Evolutionary conservation across 2,113 vertebrate genomes (phyloP).

Genomic region (Notarius lentiginosus): DNA sequence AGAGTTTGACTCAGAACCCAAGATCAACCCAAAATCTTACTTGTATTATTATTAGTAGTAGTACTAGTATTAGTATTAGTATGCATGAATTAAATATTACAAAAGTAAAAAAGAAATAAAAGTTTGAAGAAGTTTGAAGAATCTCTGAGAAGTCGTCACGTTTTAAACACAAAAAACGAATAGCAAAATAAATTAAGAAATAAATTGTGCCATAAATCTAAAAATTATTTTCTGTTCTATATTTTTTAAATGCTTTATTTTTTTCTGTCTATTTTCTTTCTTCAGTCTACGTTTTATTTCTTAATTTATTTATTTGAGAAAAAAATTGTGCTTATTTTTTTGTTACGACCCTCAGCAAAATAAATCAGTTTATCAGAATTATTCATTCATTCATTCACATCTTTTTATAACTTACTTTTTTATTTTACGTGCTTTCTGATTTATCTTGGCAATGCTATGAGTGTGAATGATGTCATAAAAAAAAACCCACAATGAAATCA

Average conservation of each 20-base stretch:
- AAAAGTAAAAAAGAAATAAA: neutral
- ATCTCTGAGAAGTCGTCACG: no score
- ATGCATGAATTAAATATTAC: neutral
- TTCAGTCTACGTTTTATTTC: neutral
- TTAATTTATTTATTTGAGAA: neutral
- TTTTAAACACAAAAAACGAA: no score
- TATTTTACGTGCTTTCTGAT: neutral
- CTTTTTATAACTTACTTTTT: neutral
- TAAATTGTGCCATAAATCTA: neutral
- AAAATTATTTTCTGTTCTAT: neutral
- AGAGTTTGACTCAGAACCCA: neutral
- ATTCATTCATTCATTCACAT: neutral
- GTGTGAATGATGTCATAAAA: slow-evolving; percentile 7
- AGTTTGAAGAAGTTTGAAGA: neutral
- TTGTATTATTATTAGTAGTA: neutral
- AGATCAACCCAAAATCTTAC: neutral
- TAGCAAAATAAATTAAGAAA: neutral
- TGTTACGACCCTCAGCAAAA: neutral
- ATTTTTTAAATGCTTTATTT: neutral
- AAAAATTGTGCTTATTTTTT: neutral
- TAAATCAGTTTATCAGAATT: neutral
- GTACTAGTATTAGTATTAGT: neutral
- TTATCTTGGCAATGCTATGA: neutral
- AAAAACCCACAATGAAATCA: neutral
- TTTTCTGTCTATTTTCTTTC: neutral